A percentile compares a stretch with the other conserved stretches of the same genome.
These are phyloP conservation scores for Engraulis encrasicolus DNA, from an alignment of 2,113 vertebrate species.

Conservation along the genomic window DNA sequence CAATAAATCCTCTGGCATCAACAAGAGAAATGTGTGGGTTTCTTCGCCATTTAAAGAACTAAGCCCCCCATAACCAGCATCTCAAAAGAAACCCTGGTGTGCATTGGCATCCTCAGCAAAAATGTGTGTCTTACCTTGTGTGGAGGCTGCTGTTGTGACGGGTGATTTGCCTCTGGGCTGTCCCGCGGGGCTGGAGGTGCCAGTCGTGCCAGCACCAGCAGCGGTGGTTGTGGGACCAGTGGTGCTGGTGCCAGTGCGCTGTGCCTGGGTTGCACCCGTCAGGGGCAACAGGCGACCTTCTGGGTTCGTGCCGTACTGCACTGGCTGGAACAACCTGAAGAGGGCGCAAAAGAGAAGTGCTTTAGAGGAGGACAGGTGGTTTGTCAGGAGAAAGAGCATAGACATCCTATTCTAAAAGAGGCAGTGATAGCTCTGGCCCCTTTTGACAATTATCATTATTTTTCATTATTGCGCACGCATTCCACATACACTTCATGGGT, in stretches of 20 bases:
- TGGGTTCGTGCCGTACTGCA: slow-evolving; percentile 90
- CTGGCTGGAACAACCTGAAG: slow-evolving; percentile 86
- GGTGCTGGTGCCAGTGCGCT: slow-evolving; percentile 66
- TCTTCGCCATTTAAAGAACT: no score
- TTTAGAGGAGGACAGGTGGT: no score
- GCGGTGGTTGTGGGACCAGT: slow-evolving; percentile 61
- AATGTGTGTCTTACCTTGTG: slow-evolving; percentile 80
- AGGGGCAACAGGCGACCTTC: slow-evolving; percentile 84
- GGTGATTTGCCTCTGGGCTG: slow-evolving; percentile 83
- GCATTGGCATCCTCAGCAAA: no score
- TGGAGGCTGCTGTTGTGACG: slow-evolving; percentile 73
- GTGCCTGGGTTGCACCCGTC: slow-evolving; percentile 66
- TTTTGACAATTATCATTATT: no score
- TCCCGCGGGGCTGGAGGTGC: slow-evolving; percentile 69
- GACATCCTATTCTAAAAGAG: no score
- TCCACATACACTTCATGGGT: no score
- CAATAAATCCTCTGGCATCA: no score
- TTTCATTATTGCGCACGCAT: no score
- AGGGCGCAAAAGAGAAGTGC: neutral
- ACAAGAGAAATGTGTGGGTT: no score
- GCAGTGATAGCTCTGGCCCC: no score
- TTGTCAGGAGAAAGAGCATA: neutral
- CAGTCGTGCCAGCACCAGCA: slow-evolving; percentile 50
- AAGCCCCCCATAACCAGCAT: no score
- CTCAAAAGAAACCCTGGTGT: no score